Evolutionary conservation across 2,888 invertebrate genomes (phyloP), one percentile per base, ranked within the genome.

Genomic region (Polymixis flavicincta): DNA sequence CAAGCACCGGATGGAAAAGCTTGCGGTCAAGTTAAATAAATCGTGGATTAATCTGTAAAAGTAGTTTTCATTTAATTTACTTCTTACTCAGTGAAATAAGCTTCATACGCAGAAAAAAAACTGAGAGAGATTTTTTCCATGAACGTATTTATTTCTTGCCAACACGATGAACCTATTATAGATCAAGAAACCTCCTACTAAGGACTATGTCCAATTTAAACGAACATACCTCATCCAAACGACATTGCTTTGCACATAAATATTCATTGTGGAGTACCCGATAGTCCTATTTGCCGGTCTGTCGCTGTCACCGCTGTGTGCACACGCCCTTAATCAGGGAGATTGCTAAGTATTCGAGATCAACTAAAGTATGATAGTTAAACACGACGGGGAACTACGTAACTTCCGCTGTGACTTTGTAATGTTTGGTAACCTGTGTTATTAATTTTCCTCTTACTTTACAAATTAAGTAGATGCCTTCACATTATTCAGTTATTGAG

Each of bases 201-300:
- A 85, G 87, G 89, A 85, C 85, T 80, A 66, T 79, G 84, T 87
- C 77, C 80, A 85, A 86, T 87, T 87, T 83, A 59, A 72, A 55
- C 61, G 66, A 80, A 80, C 86, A 85, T 89, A 89, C 86, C 85
- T 87, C 88, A 85, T 89, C 91, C 90, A 89, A 89, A 92, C 92
- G 91, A 90, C 92, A 92, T 92, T 87, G 89, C 86, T 90, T 84
- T 83, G 83, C 81, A 84, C 90, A 93, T 94, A 93, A 93, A 95
- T 94, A 94, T 95, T 94, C 93, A 95, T 94, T 90, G 93, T 89
- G 85, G 80, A 85, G 88, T 85, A 84, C 87, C 90, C 90, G 91
- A 92, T 93, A 91, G 92, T 89, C 92, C 94, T 93, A 95, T 95
- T 95, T 95, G 92, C 94, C 94, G 92, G 92, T 90, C 92, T 93